Evolutionary conservation across 2,888 invertebrate species (phyloP).

Genomic region (Spilosoma lubricipeda): DNA sequence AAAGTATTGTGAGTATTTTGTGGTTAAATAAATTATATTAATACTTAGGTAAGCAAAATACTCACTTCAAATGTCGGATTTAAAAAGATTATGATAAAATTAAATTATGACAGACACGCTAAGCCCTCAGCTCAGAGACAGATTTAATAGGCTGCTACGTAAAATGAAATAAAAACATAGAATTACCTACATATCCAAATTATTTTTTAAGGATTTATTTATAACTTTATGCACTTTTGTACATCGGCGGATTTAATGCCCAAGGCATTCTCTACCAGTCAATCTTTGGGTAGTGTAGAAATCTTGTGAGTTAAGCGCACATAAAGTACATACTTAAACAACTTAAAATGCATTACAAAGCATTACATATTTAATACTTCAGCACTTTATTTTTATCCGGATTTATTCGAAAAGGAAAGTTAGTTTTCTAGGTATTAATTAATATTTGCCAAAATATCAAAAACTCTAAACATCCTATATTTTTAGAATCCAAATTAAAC

Average conservation of each 20-base stretch:
- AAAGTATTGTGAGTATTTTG: background rate
- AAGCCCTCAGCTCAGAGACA: background rate
- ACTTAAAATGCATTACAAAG: too few relatives aligned
- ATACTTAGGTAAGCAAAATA: background rate
- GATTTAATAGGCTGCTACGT: background rate
- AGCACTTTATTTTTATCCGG: too few relatives aligned
- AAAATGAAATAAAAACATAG: background rate
- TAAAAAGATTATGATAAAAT: conserved; percentile 5
- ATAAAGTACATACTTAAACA: too few relatives aligned
- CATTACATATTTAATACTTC: too few relatives aligned
- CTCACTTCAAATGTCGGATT: conserved; percentile 7
- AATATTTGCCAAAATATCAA: background rate
- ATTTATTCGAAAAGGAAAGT: too few relatives aligned
- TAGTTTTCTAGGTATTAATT: too few relatives aligned
- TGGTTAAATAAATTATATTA: background rate
- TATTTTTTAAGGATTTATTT: background rate
- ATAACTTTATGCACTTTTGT: too few relatives aligned
- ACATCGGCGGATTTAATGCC: too few relatives aligned
- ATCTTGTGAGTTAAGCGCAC: too few relatives aligned
- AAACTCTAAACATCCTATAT: background rate
- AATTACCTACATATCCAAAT: background rate
- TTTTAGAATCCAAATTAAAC: background rate
- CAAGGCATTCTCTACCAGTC: too few relatives aligned
- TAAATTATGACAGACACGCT: background rate
- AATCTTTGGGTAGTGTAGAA: too few relatives aligned